Conservation (phyloP, 2,888 invertebrate genomes). For the Aromia moschata region DNA sequence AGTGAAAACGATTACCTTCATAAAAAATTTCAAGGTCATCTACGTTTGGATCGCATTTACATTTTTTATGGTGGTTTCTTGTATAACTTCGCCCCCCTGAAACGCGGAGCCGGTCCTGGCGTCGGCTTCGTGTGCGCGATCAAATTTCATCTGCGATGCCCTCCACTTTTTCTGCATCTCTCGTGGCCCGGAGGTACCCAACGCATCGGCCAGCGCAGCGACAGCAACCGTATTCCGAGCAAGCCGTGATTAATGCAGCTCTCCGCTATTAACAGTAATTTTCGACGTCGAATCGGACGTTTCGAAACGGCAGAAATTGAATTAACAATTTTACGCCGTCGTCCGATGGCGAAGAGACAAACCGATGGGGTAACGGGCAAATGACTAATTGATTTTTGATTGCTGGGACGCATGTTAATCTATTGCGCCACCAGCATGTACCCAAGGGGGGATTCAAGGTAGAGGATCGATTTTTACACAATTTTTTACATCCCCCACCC, state of each 20-base stretch:
- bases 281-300: constrained; percentile 10
- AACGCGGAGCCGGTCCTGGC: not conserved
- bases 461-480: too few relatives aligned
- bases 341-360: constrained; percentile 13
- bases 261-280: constrained; percentile 10
- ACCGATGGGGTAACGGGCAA: too few relatives aligned
- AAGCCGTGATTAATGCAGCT: constrained; percentile 14
- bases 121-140: not conserved
- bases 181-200: not conserved
- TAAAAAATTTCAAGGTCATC: too few relatives aligned
- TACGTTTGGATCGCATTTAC: too few relatives aligned
- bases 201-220: not conserved
- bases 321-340: constrained; percentile 8
- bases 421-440: too few relatives aligned
- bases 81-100: too few relatives aligned
- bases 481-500: too few relatives aligned
- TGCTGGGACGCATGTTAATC: too few relatives aligned
- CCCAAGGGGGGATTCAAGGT: too few relatives aligned
- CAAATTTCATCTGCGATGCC: constrained; percentile 4
- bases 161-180: constrained; percentile 2
- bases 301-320: constrained; percentile 1
- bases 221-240: not conserved
- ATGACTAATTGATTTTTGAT: too few relatives aligned
- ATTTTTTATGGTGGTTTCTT: too few relatives aligned
- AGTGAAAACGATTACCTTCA: too few relatives aligned